Evolutionary conservation across 2,888 invertebrate genomes (phyloP).

Genomic region (Fragum whitleyi): DNA sequence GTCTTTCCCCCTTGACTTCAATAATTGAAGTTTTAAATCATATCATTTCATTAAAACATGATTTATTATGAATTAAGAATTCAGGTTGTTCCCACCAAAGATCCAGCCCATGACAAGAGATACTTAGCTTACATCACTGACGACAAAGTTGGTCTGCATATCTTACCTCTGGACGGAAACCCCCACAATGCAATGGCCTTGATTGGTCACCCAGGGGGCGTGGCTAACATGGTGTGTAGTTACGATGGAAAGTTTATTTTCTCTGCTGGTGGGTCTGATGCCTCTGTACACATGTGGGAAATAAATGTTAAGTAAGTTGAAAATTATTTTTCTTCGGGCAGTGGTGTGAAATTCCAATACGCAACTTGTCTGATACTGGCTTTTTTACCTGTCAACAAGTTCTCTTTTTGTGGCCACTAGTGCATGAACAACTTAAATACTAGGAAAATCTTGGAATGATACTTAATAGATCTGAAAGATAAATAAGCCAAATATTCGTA

Average conservation of each 20-base stretch:
- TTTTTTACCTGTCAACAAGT: background rate
- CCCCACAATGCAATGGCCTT: slow-evolving; percentile 88
- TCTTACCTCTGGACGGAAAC: slow-evolving; percentile 91
- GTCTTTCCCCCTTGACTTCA: too few species aligned
- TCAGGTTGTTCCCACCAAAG: slow-evolving; percentile 77
- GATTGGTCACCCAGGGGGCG: slow-evolving; percentile 89
- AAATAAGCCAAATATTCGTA: too few species aligned
- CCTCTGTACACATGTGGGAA: slow-evolving; percentile 88
- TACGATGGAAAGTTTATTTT: slow-evolving; percentile 87
- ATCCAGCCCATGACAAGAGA: slow-evolving; percentile 73
- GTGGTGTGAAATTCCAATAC: background rate
- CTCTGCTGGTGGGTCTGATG: slow-evolving; percentile 87
- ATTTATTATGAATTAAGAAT: too few species aligned
- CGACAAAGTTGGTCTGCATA: slow-evolving; percentile 89
- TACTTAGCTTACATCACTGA: slow-evolving; percentile 89
- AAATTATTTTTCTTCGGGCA: background rate
- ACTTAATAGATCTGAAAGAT: too few species aligned
- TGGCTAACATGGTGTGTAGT: slow-evolving; percentile 84
- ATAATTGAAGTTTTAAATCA: too few species aligned
- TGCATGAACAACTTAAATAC: too few species aligned
- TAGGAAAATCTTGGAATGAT: too few species aligned
- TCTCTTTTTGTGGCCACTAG: background rate
- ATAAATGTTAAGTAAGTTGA: slow-evolving; percentile 86
- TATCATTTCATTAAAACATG: too few species aligned
- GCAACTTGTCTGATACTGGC: background rate